A percentile compares a stretch with the other conserved stretches of the same genome.
Conservation (phyloP, 2,888 invertebrate species). For the Synanthedon formicaeformis region DNA sequence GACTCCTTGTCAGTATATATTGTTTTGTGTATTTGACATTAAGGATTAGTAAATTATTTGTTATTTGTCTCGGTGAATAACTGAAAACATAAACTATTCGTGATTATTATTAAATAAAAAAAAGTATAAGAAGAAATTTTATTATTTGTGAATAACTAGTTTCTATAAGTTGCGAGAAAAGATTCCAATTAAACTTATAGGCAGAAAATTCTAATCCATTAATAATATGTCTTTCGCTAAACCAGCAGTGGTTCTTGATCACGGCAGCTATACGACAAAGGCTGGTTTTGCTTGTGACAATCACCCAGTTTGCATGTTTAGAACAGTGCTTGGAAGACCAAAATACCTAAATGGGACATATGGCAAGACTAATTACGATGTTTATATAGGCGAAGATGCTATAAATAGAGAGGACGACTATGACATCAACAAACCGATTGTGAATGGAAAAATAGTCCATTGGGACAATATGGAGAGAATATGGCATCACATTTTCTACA, state of each 20-base stretch:
- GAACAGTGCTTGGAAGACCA: slow-evolving; percentile 46
- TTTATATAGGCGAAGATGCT: slow-evolving; percentile 41
- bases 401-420: slow-evolving; percentile 21
- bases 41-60: too few species aligned
- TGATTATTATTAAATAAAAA: too few species aligned
- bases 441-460: slow-evolving; percentile 34
- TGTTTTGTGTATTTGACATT: too few species aligned
- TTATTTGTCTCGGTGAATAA: too few species aligned
- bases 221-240: slow-evolving; percentile 41
- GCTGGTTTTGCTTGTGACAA: slow-evolving; percentile 58
- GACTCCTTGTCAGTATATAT: too few species aligned
- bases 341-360: slow-evolving; percentile 28
- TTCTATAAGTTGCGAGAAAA: too few species aligned
- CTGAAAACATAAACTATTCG: too few species aligned
- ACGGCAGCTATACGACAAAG: slow-evolving; percentile 45
- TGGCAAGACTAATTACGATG: slow-evolving; percentile 40
- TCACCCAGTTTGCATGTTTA: slow-evolving; percentile 49
- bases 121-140: too few species aligned
- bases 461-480: slow-evolving; percentile 60
- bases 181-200: too few species aligned
- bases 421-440: slow-evolving; percentile 32
- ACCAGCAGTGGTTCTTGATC: slow-evolving; percentile 48
- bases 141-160: too few species aligned
- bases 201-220: too few species aligned
- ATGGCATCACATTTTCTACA: slow-evolving; percentile 49